phyloP scores from a whole-genome alignment of 2,888 invertebrate genomes.

The Gandaritis pyraliata region DNA sequence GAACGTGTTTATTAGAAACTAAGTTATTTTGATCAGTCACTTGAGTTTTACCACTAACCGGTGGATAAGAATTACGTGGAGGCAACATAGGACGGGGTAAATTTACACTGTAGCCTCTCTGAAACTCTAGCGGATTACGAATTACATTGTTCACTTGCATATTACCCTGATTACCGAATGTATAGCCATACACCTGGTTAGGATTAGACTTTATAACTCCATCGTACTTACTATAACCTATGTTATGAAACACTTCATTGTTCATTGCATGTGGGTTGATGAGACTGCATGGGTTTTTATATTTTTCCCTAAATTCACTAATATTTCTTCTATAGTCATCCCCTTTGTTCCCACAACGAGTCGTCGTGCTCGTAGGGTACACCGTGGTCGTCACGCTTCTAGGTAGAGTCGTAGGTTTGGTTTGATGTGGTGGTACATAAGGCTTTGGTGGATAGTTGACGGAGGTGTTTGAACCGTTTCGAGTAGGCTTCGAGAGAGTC shows the following conservation, averaged over 20 bases:
- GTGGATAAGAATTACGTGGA: conserved; percentile 86
- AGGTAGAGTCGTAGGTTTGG: conserved; percentile 79
- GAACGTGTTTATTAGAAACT: conserved; percentile 83
- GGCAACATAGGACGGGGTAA: conserved; percentile 85
- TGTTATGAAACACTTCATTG: conserved; percentile 77
- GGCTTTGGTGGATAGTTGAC: conserved; percentile 79
- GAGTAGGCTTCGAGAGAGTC: conserved; percentile 64
- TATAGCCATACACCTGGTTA: conserved; percentile 80
- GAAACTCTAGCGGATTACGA: conserved; percentile 84
- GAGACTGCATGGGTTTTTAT: conserved; percentile 82
- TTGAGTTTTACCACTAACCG: conserved; percentile 83
- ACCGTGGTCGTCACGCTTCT: conserved; percentile 78
- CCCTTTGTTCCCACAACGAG: conserved; percentile 74
- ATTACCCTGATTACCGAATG: conserved; percentile 84
- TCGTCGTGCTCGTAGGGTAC: conserved; percentile 76
- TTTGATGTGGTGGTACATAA: conserved; percentile 71
- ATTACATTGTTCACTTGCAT: conserved; percentile 78
- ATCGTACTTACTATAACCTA: conserved; percentile 75
- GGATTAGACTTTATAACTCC: conserved; percentile 70
- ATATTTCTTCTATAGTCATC: conserved; percentile 85
- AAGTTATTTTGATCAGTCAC: conserved; percentile 79
- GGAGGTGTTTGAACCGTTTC: conserved; percentile 72
- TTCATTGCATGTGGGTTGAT: conserved; percentile 64
- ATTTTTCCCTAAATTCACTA: conserved; percentile 86
- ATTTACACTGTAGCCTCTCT: conserved; percentile 83